Evolutionary conservation across 2,113 vertebrate genomes (phyloP).

Genomic region (Pyxicephalus adspersus): DNA sequence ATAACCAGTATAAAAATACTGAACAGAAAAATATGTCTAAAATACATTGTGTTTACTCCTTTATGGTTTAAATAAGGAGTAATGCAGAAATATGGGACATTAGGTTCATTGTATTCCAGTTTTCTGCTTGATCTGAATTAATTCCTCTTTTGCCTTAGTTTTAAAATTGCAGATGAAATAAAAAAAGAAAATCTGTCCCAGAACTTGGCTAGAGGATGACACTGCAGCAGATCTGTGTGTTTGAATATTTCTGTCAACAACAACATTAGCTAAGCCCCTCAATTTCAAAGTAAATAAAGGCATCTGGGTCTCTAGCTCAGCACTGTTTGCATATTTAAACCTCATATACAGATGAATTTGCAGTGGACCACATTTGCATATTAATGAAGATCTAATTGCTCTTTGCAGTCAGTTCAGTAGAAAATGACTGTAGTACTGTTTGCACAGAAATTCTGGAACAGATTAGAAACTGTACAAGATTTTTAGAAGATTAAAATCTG

Average conservation of each 20-base stretch:
- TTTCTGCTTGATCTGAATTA: too few species aligned
- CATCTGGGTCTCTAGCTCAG: slow-evolving; percentile 70
- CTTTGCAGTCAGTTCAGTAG: slow-evolving; percentile 74
- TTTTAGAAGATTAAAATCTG: slow-evolving; percentile 1
- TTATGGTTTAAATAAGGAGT: too few species aligned
- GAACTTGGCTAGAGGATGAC: slow-evolving; percentile 69
- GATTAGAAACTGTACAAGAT: slow-evolving; percentile 64
- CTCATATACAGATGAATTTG: slow-evolving; percentile 70
- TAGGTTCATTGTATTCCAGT: too few species aligned
- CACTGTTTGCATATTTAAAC: slow-evolving; percentile 72
- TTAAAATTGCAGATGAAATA: slow-evolving; percentile 11
- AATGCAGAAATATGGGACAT: too few species aligned
- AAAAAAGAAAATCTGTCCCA: slow-evolving; percentile 41
- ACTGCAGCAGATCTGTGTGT: slow-evolving; percentile 63
- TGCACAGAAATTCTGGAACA: slow-evolving; percentile 67
- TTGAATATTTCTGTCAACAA: slow-evolving; percentile 73
- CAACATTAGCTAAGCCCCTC: slow-evolving; percentile 73
- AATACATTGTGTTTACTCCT: too few species aligned
- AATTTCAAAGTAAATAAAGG: slow-evolving; percentile 78
- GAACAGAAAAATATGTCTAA: too few species aligned
- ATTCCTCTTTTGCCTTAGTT: background rate
- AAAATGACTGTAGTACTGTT: slow-evolving; percentile 73
- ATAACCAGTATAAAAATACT: too few species aligned
- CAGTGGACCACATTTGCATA: slow-evolving; percentile 74
- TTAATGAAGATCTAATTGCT: slow-evolving; percentile 78